Evolutionary conservation across 2,888 invertebrate species (phyloP).

Genomic region (Cantharis flavilabris): DNA sequence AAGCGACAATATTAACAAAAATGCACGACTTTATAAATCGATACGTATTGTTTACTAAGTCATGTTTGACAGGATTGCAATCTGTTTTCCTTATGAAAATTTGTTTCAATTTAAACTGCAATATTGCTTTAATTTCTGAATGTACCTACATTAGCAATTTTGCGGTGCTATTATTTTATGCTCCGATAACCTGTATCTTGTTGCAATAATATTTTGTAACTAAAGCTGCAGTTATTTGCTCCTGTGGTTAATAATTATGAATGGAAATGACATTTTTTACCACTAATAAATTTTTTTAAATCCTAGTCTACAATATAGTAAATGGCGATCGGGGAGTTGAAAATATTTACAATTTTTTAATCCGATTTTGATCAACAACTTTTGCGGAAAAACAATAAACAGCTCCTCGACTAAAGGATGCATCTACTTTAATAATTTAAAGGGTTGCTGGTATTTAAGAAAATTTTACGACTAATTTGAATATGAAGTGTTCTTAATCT

Average conservation of each 20-base stretch:
- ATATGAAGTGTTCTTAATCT: slow-evolving; percentile 44
- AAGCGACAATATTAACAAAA: background rate
- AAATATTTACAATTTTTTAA: no score
- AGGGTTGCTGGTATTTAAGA: background rate
- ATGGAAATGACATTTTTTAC: background rate
- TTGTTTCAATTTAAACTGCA: background rate
- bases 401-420: background rate
- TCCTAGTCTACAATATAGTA: no score
- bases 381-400: background rate
- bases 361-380: background rate
- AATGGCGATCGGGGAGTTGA: no score
- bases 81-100: background rate
- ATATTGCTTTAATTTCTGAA: background rate
- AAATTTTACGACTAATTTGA: slow-evolving; percentile 36
- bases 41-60: background rate
- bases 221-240: background rate
- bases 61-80: background rate
- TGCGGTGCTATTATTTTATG: background rate
- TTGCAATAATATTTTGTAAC: background rate
- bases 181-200: background rate
- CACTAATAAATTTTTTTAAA: background rate
- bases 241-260: background rate
- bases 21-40: background rate
- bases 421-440: background rate
- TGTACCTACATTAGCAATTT: background rate